Conservation (phyloP, 2,113 vertebrate genomes). For the Dolichotis patagonum region DNA sequence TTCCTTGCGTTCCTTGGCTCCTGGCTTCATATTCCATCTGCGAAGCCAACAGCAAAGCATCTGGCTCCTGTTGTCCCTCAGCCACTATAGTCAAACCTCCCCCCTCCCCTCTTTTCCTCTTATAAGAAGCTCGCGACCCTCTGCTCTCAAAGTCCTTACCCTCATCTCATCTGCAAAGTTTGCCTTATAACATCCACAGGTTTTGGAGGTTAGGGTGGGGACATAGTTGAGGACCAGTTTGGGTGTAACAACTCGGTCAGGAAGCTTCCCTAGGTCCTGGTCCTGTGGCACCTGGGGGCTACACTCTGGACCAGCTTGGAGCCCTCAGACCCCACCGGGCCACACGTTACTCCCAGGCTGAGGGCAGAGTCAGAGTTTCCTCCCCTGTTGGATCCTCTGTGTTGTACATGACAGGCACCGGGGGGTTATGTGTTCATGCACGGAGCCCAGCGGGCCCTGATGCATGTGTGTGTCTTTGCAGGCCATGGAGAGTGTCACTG, state of each 20-base stretch:
- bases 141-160: neutral
- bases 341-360: neutral
- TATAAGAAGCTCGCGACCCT: fast-evolving
- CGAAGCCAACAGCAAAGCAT: neutral
- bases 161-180: neutral
- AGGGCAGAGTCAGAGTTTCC: neutral
- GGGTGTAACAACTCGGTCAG: neutral
- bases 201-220: neutral
- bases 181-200: fast-evolving
- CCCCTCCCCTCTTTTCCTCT: neutral
- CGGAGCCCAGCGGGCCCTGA: neutral
- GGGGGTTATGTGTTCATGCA: fast-evolving
- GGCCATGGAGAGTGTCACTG: slow-evolving; percentile 98
- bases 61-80: neutral
- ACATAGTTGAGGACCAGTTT: neutral
- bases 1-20: neutral
- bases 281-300: neutral
- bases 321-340: neutral
- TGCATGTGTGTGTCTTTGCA: slow-evolving; percentile 72
- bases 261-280: neutral
- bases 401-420: fast-evolving
- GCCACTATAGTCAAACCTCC: neutral
- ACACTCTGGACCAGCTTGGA: neutral
- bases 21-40: neutral
- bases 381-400: neutral